Base-by-base conservation (phyloP, 1,140 invertebrate species). In the Pseudoatta argentina region DNA sequence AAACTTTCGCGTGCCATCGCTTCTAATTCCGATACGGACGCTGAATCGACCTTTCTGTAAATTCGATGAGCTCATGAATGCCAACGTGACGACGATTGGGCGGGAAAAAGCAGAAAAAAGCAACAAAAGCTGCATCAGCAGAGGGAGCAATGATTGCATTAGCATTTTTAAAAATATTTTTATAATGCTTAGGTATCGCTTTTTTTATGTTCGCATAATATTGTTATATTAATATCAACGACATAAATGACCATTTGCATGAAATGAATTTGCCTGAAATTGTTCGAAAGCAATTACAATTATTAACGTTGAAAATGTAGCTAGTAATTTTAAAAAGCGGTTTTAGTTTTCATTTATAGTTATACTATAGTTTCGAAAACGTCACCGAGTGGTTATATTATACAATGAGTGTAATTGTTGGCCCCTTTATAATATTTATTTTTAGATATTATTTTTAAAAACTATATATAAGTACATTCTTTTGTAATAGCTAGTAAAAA, bases 1-100 rank as follows among this genome's bases (percentile, higher is more conserved):
- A 81, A 71, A 81, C 51, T 71, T 71, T 57, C 51, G 78, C 63
- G 21, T 14, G 21, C 4, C 21, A 71, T 81, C 27, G 64, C 51
- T 71, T 48, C 78, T 81, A 69, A 81, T 55, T 81, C 8, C 39
- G 51, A 69, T 71, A 57, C 14, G 51, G 14, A 3, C n/a, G 51
- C 5, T 71, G 44, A 81, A 81, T 81, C 24, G 66, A 14, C 24
- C 39, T 27, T 78, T 66, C 61, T 34, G 78, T 44, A 71, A 18
- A 24, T 57, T 44, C 12, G 51, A n/a, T 2, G 5, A 16, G 24
- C 39, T 12, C 12, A 39, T 24, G 44, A 7, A 57, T 27, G 63
- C 16, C 24, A 24, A 59, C 34, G 78, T 59, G 39, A 55, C 14
- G 63, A 55, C 48, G n/a, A 44, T n/a, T 39, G n/a, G 34, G 5